Conservation (phyloP, 1,140 invertebrate species). For the Cherax quadricarinatus region DNA sequence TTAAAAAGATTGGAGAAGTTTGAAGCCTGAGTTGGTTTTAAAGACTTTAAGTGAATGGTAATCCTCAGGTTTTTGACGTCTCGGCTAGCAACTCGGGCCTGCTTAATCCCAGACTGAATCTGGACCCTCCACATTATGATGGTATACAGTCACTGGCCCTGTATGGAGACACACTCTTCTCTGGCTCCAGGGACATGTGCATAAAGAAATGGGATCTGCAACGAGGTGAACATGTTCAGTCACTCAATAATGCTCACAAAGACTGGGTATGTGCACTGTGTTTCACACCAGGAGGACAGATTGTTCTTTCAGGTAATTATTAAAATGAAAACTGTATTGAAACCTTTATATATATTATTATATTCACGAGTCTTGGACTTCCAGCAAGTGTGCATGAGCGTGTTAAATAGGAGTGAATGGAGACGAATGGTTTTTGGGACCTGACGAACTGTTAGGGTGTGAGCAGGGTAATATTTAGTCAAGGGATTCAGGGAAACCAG, state of each 20-base stretch:
- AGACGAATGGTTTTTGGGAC: too few species aligned
- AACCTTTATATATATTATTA: too few species aligned
- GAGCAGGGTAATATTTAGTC: too few species aligned
- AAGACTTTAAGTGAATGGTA: neutral
- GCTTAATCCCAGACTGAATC: slow-evolving; percentile 82
- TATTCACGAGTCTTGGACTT: too few species aligned
- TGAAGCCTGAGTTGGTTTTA: too few species aligned
- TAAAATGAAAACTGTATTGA: too few species aligned
- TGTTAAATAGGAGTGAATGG: too few species aligned
- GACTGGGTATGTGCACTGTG: slow-evolving; percentile 91
- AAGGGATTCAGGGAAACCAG: too few species aligned
- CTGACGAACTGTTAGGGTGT: too few species aligned
- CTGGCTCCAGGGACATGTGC: slow-evolving; percentile 90
- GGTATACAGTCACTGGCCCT: slow-evolving; percentile 90
- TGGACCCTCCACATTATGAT: slow-evolving; percentile 94
- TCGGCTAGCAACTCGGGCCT: slow-evolving; percentile 80
- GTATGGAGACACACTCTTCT: slow-evolving; percentile 84
- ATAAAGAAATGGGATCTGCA: slow-evolving; percentile 92
- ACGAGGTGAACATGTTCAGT: slow-evolving; percentile 83
- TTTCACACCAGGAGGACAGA: slow-evolving; percentile 80
- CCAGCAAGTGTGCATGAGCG: too few species aligned
- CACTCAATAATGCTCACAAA: slow-evolving; percentile 91
- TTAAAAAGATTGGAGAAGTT: neutral
- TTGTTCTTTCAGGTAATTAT: slow-evolving; percentile 66
- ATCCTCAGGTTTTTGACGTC: slow-evolving; percentile 82